Percentiles rank a stretch among this genome's conserved stretches.
Evolutionary conservation across 2,888 invertebrate genomes (phyloP).

Genomic region (Horisme vitalbata): DNA sequence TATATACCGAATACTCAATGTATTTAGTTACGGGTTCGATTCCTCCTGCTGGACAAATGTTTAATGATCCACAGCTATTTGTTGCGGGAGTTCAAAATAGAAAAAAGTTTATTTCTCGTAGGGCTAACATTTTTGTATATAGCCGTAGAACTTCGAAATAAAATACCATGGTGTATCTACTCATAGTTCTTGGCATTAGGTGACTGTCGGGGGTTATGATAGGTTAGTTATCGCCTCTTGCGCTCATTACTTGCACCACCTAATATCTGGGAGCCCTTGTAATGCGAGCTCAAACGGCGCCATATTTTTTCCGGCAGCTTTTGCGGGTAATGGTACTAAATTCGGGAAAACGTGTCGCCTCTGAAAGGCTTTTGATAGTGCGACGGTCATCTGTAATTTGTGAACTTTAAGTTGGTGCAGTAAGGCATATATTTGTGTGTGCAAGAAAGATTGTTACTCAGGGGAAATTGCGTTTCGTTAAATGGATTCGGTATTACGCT

Average conservation of each 20-base stretch:
- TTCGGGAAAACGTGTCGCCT: constrained; percentile 59
- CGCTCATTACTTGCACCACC: constrained; percentile 42
- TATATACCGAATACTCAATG: too few relatives aligned
- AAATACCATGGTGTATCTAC: too few relatives aligned
- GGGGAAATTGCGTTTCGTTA: constrained; percentile 4
- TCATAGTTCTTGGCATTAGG: too few relatives aligned
- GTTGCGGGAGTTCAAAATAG: too few relatives aligned
- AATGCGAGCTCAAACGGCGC: constrained; percentile 73
- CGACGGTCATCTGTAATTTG: constrained; percentile 20
- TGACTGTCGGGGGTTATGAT: too few relatives aligned
- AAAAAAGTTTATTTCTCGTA: too few relatives aligned
- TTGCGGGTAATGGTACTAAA: constrained; percentile 68
- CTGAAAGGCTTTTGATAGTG: constrained; percentile 56
- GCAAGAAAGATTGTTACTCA: constrained; percentile 3
- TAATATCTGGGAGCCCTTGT: constrained; percentile 64
- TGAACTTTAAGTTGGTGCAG: constrained; percentile 11
- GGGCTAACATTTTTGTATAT: too few relatives aligned
- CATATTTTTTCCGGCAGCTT: constrained; percentile 75
- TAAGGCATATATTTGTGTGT: constrained; percentile 9
- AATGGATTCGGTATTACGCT: constrained; percentile 3
- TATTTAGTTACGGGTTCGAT: too few relatives aligned
- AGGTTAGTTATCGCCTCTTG: too few relatives aligned
- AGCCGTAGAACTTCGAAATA: too few relatives aligned
- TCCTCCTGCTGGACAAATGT: too few relatives aligned
- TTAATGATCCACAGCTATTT: too few relatives aligned